phyloP scores from a whole-genome alignment of 2,888 invertebrate genomes.

The Drosophila basisetae region DNA sequence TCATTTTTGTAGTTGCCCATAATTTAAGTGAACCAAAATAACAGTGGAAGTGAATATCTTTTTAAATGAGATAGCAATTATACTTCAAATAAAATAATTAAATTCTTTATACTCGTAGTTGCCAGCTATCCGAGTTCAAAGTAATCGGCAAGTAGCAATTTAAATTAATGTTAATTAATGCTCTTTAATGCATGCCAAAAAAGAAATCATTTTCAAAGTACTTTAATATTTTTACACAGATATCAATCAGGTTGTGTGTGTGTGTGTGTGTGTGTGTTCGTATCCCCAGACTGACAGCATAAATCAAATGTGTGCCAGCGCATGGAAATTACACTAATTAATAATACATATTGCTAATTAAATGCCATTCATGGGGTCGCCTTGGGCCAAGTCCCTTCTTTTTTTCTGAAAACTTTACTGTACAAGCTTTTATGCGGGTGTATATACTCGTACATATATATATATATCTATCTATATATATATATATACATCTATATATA shows the following conservation, averaged over 20 bases:
- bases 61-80: neutral
- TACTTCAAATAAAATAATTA: neutral
- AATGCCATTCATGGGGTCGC: constrained; percentile 50
- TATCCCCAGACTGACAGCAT: constrained; percentile 24
- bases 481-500: constrained; percentile 1
- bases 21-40: neutral
- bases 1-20: neutral
- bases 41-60: neutral
- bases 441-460: neutral
- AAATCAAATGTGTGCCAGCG: constrained; percentile 57
- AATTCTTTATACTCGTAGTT: neutral
- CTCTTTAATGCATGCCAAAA: neutral
- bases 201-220: neutral
- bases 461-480: neutral
- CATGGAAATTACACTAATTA: constrained; percentile 62
- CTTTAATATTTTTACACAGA: constrained; percentile 2
- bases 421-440: neutral
- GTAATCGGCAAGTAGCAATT: neutral
- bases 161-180: neutral
- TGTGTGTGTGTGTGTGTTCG: neutral
- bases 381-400: constrained; percentile 13
- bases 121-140: neutral
- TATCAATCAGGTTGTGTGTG: constrained; percentile 12
- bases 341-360: constrained; percentile 70
- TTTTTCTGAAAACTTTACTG: constrained; percentile 22